Conservation (phyloP, 1,140 invertebrate species). For the Globodera ellingtonae region DNA sequence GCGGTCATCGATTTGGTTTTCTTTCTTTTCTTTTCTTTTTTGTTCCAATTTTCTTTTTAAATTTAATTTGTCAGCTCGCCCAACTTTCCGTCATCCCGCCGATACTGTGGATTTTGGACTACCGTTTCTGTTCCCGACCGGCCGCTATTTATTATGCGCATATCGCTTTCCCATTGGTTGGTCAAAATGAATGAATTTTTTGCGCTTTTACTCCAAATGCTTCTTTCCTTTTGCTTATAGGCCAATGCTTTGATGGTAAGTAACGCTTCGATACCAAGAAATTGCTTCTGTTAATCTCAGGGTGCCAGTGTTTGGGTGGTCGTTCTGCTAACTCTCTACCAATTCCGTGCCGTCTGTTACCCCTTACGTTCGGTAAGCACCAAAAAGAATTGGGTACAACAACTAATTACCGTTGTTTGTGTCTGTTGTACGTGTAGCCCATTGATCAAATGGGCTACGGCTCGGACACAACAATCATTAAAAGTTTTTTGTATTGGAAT, state of each 20-base stretch:
- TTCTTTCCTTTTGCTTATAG: slow-evolving; percentile 38
- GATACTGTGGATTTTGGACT: slow-evolving; percentile 62
- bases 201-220: not conserved
- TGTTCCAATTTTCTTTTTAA: not conserved
- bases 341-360: slow-evolving; percentile 64
- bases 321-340: slow-evolving; percentile 61
- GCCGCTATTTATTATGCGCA: slow-evolving; percentile 64
- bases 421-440: not conserved
- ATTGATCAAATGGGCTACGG: too few species aligned
- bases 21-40: not conserved
- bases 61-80: slow-evolving; percentile 52
- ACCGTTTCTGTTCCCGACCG: slow-evolving; percentile 53
- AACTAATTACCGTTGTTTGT: not conserved
- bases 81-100: slow-evolving; percentile 65
- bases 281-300: not conserved
- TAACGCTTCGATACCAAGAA: not conserved
- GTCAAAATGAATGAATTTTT: not conserved
- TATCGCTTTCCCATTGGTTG: slow-evolving; percentile 61
- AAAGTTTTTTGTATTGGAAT: too few species aligned
- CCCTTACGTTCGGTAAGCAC: slow-evolving; percentile 49
- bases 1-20: slow-evolving; percentile 63
- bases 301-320: slow-evolving; percentile 63
- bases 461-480: too few species aligned
- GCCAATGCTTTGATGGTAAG: slow-evolving; percentile 62
- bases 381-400: not conserved